These are phyloP conservation scores for Lasiurus borealis DNA, from an alignment of 2,113 vertebrate species.

Conservation along the genomic window DNA sequence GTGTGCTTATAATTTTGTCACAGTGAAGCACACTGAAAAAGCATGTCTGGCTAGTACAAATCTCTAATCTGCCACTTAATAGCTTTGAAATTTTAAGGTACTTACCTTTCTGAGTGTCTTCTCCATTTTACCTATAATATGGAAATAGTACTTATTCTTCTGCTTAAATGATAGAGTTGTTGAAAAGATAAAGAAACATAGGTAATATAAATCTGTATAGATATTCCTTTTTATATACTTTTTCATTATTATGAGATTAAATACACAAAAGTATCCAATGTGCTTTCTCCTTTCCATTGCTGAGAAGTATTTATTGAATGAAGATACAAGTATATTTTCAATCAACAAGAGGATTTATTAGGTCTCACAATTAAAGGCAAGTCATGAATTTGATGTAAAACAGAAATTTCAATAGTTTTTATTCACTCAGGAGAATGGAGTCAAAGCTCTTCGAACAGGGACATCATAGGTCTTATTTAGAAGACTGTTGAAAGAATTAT, in stretches of 20 bases:
- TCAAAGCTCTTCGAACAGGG: slow-evolving; percentile 7
- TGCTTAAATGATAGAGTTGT: slow-evolving; percentile 19
- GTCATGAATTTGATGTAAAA: slow-evolving; percentile 11
- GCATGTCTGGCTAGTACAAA: slow-evolving; percentile 20
- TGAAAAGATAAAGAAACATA: neutral
- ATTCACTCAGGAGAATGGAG: neutral
- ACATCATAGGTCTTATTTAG: slow-evolving; percentile 7
- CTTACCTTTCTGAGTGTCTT: slow-evolving; percentile 3
- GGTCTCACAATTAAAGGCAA: slow-evolving; percentile 29
- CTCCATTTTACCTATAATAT: neutral
- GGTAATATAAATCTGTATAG: neutral
- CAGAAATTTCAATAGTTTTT: slow-evolving; percentile 35
- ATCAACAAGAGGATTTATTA: neutral
- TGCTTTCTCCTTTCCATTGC: slow-evolving; percentile 10
- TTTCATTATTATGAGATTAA: slow-evolving; percentile 40
- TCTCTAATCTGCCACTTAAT: neutral
- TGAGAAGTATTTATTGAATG: neutral
- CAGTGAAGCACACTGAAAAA: neutral
- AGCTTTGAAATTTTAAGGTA: neutral
- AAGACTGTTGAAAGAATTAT: slow-evolving; percentile 14
- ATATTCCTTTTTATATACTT: neutral
- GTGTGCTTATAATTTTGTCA: slow-evolving; percentile 48
- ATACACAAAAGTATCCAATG: neutral
- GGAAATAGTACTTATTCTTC: neutral
- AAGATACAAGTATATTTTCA: slow-evolving; percentile 47